Conservation (phyloP, 2,888 invertebrate species). For the Diaprepes abbreviatus region DNA sequence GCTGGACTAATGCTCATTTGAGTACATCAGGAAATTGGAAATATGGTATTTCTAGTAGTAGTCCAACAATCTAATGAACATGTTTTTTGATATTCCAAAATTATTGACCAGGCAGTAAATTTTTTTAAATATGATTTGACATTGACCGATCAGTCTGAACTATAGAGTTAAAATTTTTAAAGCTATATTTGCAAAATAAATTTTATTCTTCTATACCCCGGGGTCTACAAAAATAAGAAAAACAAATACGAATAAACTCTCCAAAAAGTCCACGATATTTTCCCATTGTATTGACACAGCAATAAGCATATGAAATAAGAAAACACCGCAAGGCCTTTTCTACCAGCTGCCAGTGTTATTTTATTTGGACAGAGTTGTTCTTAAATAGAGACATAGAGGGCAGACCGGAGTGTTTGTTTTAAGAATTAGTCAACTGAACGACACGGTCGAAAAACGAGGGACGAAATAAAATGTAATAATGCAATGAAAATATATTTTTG, state of each 20-base stretch:
- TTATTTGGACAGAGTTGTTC: slow-evolving; percentile 49
- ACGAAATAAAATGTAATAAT: slow-evolving; percentile 13
- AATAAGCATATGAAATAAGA: slow-evolving; percentile 51
- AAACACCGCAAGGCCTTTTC: slow-evolving; percentile 47
- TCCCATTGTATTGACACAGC: slow-evolving; percentile 45
- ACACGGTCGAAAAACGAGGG: slow-evolving; percentile 13
- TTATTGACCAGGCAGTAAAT: no score
- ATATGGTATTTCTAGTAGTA: no score
- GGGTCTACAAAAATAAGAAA: slow-evolving; percentile 35
- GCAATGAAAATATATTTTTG: no score
- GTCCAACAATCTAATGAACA: no score
- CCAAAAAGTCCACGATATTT: slow-evolving; percentile 42
- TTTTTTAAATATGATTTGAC: no score
- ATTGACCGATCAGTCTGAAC: no score
- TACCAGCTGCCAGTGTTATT: slow-evolving; percentile 50
- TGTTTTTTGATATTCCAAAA: no score
- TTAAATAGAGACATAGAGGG: slow-evolving; percentile 46
- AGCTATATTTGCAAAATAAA: background rate
- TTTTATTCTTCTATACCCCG: slow-evolving; percentile 9
- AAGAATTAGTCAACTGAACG: slow-evolving; percentile 39
- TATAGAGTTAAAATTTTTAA: background rate
- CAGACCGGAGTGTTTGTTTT: slow-evolving; percentile 40
- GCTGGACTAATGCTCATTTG: no score
- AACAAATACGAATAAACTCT: slow-evolving; percentile 31
- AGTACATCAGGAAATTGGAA: no score